phyloP scores from a whole-genome alignment of 2,888 invertebrate genomes.

The Atethmia centrago region DNA sequence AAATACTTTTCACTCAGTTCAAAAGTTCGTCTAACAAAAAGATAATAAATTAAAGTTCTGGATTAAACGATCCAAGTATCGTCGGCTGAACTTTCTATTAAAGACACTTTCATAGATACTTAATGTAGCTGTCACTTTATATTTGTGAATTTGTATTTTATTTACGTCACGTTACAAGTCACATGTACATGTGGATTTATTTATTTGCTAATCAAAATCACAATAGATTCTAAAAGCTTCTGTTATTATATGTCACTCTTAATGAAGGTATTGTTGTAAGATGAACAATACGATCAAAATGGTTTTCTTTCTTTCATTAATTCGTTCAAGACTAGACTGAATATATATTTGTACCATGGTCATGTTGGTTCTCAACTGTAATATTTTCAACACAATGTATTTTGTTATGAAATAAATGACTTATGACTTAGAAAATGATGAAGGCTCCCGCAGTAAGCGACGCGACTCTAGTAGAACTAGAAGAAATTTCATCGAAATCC shows the following conservation, averaged over 20 bases:
- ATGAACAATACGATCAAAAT: not conserved
- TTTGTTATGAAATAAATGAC: no score
- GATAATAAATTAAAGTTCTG: constrained; percentile 39
- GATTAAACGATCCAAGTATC: constrained; percentile 38
- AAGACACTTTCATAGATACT: constrained; percentile 1
- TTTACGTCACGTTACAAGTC: not conserved
- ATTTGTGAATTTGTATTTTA: constrained; percentile 21
- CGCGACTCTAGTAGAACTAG: no score
- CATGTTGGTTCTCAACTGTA: no score
- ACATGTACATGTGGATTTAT: not conserved
- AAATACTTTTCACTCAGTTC: constrained; percentile 28
- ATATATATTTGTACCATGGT: not conserved
- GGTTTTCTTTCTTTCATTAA: not conserved
- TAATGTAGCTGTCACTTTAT: constrained; percentile 5
- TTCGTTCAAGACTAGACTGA: not conserved
- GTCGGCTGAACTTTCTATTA: constrained; percentile 30
- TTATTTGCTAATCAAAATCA: not conserved
- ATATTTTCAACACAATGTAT: no score
- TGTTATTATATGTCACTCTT: not conserved
- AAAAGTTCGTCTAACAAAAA: constrained; percentile 19
- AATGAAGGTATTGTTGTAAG: not conserved
- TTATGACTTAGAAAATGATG: no score
- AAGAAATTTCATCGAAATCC: no score
- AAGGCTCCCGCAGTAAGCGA: no score
- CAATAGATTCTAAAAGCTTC: not conserved